phyloP scores from a whole-genome alignment of 2,797 vertebrate species.

The Gouania willdenowi region DNA sequence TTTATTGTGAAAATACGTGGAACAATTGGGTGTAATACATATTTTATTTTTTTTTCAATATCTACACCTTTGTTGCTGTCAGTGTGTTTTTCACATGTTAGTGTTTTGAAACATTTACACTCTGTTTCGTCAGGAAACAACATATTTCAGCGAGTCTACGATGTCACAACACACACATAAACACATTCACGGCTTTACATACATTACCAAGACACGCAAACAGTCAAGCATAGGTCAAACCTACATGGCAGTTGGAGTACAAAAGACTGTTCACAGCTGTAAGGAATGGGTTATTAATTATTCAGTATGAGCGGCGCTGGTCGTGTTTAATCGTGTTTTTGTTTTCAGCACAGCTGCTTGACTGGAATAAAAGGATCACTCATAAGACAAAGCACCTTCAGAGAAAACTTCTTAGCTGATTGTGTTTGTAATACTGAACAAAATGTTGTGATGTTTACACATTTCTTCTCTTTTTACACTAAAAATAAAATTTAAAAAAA shows the following conservation, averaged over 20 bases:
- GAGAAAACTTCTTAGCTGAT: slow-evolving; percentile 3
- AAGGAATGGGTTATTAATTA: slow-evolving; percentile 19
- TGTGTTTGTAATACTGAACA: slow-evolving; percentile 4
- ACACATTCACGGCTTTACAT: not conserved
- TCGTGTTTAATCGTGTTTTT: slow-evolving; percentile 30
- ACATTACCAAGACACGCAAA: slow-evolving; percentile 2
- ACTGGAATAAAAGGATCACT: slow-evolving; percentile 14
- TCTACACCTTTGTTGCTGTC: not conserved
- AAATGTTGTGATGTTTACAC: no score
- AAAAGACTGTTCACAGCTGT: slow-evolving; percentile 20
- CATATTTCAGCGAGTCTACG: not conserved
- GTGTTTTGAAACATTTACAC: slow-evolving; percentile 5
- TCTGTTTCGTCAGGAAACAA: slow-evolving; percentile 6
- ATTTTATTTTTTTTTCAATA: no score
- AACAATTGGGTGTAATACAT: no score
- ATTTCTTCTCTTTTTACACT: no score
- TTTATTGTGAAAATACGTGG: no score
- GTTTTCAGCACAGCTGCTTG: slow-evolving; percentile 17
- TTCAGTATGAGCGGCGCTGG: slow-evolving; percentile 27
- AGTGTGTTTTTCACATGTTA: not conserved
- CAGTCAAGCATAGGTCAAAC: not conserved
- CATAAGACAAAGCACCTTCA: slow-evolving; percentile 10
- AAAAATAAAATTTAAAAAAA: no score
- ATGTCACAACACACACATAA: not conserved
- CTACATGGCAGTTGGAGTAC: not conserved